Evolutionary conservation across 2,113 vertebrate species (phyloP), one percentile per base, ranked within the genome.

Genomic region (Anhinga rufa): DNA sequence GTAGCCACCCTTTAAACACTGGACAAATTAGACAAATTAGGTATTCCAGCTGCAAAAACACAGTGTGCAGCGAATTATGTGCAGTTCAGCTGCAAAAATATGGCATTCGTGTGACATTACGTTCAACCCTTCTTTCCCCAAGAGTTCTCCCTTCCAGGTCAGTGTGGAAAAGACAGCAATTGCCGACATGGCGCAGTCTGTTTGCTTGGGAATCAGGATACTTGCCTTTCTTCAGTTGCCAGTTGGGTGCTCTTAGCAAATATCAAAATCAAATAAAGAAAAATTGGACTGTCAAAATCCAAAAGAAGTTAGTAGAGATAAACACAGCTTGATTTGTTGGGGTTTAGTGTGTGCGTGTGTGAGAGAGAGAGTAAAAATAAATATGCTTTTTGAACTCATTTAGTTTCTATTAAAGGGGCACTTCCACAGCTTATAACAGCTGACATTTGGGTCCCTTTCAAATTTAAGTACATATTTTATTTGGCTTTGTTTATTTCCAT

Each of bases 11-110:
- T 66, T 66, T 66, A 46, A 66, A 46, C 34, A 46, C 42, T 66
- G 65, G 61, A 42, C 17, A 42, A 64, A 62, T 62, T 62, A 38
- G 82, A 88, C 68, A 96, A 93, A 94, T 92, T 92, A 92, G 31
- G 9, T 40, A 90, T 88, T 81, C 79, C 95, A 97, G 93, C 93
- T 96, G 95, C 82, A 95, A 95, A 96, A 97, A 96, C 95, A 96
- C 42, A 74, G 40, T 8, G 42, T 81, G 55, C 42, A 81, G 55
- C 38, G 88, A 55, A 69, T 52, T 77, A 68, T 77, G 90, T 81
- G 55, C 64, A 49, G 69, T 44, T 97, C 95, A 96, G 95, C 95
- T 95, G 95, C 82, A 80, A 95, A 97, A 96, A 96, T 90, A 97
- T 3, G 0, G 76, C 57, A 17, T 90, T 96, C 9, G 3, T 86